Percentiles rank a stretch among this genome's conserved stretches.
Evolutionary conservation across 1,140 invertebrate species (phyloP).

Genomic region (Drosophila repletoides): DNA sequence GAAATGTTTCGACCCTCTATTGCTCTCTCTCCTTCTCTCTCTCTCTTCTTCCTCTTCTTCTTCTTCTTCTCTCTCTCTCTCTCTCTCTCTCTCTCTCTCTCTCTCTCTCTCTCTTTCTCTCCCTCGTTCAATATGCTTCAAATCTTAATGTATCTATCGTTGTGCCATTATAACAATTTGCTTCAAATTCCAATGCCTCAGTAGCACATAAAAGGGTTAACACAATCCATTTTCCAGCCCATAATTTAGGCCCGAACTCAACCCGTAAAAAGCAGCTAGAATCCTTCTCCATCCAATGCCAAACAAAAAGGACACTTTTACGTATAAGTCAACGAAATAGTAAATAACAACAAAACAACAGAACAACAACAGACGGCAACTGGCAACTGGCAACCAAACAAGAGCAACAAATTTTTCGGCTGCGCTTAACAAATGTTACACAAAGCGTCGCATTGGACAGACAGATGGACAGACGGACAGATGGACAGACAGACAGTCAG

Average conservation of each 20-base stretch:
- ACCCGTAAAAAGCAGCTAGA: background rate
- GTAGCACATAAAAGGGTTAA: conserved; percentile 33
- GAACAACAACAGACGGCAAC: conserved; percentile 29
- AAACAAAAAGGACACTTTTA: conserved; percentile 50
- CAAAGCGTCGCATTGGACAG: conserved; percentile 36
- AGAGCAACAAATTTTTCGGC: conserved; percentile 70
- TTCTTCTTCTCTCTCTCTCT: too few species aligned
- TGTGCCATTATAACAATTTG: conserved; percentile 3
- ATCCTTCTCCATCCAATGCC: conserved; percentile 1
- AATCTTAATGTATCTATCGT: background rate
- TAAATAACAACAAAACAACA: conserved; percentile 68
- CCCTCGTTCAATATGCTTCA: background rate
- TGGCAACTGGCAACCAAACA: conserved; percentile 48
- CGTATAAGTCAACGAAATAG: conserved; percentile 59
- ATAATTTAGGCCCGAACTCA: conserved; percentile 2
- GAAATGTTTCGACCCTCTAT: too few species aligned
- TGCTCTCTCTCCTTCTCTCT: too few species aligned
- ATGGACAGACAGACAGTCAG: conserved; percentile 16
- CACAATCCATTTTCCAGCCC: conserved; percentile 5
- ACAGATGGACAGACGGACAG: background rate
- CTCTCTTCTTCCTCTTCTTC: too few species aligned
- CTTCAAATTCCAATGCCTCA: conserved; percentile 12
- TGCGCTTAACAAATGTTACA: conserved; percentile 73
- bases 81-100: background rate
- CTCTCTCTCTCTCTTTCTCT: background rate